Base-by-base conservation (phyloP, 1,140 invertebrate genomes). In the Globodera ellingtonae region DNA sequence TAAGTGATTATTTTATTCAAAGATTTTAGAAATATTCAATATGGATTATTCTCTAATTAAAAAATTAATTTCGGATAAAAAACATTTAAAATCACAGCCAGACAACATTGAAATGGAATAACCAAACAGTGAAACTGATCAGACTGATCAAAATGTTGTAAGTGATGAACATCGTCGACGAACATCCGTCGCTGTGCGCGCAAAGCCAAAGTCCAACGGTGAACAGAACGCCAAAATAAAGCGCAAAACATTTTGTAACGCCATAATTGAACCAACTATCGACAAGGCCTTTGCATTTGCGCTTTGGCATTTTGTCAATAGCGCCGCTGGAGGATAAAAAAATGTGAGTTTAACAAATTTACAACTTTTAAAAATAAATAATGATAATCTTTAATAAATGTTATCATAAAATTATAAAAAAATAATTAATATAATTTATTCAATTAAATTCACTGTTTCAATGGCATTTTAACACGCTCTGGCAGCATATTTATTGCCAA, bases 401-500 rank as follows among this genome's bases (percentile, higher is more conserved):
- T 21, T 3, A 18, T 21, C 46, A 73, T 50, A 71, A 9, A 72
- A 21, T 35, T 35, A 35, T 71, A 50, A 56, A 4, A 10, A 24
- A 47, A 56, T 24, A 3, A 62, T 74, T 24, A 3, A 62, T 74
- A 35, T 35, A 35, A 35, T 74, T n/a, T 74, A 52, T 21, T 59
- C 18, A 21, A 46, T 59, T 67, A 44, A 48, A 62, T 18, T 6
- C 62, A 35, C n/a, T 77, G 75, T 10, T 35, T 66, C 47, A 77
- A 65, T 48, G 75, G 75, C 46, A 62, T 35, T n/a, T 77, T 77
- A 21, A 77, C 75, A 47, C 75, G 75, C 48, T 44, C 15, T 0
- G 75, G 62, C 50, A 77, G 50, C 1, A n/a, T 35, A 44, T 65
- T 21, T 4, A 85, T 82, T 2, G 74, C 79, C n/a, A 81, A 46